phyloP scores from a whole-genome alignment of 2,797 vertebrate species.

The Lepilemur septentrionalis region DNA sequence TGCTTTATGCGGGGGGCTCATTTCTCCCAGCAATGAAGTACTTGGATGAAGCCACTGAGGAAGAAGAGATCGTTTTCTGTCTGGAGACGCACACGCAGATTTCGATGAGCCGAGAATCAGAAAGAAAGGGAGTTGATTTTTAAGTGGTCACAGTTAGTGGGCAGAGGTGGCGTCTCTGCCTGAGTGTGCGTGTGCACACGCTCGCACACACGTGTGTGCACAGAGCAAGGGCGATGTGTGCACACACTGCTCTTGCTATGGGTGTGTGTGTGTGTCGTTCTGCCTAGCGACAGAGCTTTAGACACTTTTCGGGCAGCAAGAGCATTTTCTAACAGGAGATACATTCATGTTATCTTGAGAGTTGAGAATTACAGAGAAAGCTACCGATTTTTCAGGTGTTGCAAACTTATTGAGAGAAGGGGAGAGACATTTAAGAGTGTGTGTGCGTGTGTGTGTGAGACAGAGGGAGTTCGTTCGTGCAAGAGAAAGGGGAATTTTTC shows the following conservation, averaged over 20 bases:
- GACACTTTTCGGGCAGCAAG: background rate
- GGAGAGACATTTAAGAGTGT: background rate
- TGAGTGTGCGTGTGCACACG: rapidly evolving
- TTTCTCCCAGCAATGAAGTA: background rate
- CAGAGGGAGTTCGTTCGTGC: background rate
- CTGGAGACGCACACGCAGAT: background rate
- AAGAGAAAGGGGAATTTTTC: background rate
- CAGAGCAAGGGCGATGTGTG: rapidly evolving
- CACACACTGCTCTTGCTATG: background rate
- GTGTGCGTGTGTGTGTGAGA: too few relatives aligned
- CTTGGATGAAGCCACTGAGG: background rate
- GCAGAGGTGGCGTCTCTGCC: background rate
- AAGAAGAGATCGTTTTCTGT: background rate
- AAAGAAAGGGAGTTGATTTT: background rate
- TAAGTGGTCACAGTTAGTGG: background rate
- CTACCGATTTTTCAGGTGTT: background rate
- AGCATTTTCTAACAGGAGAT: background rate
- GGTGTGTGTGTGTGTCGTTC: background rate
- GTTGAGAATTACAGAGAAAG: background rate
- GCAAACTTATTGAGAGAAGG: too few relatives aligned
- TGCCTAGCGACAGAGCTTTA: background rate
- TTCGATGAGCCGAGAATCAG: background rate
- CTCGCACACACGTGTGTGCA: too few relatives aligned
- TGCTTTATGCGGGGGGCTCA: background rate
- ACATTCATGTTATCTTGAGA: background rate